Base-by-base conservation (phyloP, 2,113 vertebrate genomes). In the Phasianus colchicus region DNA sequence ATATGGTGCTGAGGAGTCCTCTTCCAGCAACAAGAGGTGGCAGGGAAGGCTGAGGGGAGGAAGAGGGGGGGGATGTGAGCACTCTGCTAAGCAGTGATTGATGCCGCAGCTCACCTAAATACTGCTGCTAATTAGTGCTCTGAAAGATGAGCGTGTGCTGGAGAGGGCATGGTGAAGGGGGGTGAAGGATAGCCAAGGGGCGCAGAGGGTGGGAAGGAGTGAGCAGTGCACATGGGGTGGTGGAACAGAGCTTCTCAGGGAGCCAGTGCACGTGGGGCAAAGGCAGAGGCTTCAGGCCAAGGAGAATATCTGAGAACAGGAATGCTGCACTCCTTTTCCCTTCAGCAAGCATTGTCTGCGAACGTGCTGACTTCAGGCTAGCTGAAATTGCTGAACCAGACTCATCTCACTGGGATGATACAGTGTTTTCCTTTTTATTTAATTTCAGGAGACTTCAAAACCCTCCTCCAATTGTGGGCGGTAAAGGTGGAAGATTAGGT, bases 1-100 rank as follows among this genome's bases (percentile, higher is more conserved):
- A 83, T 91, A 83, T 48, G 48, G 55, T 85, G 29, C 93, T 60
- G 64, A 86, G 57, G 47, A 84, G 45, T 70, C 67, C 60, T 72
- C 85, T 5, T 4, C 75, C 36, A 78, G 76, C 20, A 58, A 86
- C 70, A 63, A 24, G 38, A 54, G 54, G 30, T 48, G 82, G 30
- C 1, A 0, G 58, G 30, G 60, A 66, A 88, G 38, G 70, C 50
- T n/a, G 52, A 60, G 6, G 42, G 30, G 80, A 10, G 38, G 38
- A 38, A 30, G 2, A 16, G 50, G 38, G 80, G 36, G 20, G 58
- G 11, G 48, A n/a, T 29, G 16, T 43, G 45, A 67, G 36, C 36
- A 15, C 34, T 84, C 58, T 90, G n/a, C 60, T 78, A 43, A 86
- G 72, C 9, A 0, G 30, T 67, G 69, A 80, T 60, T 93, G 89